A percentile compares a stretch with the other conserved stretches of the same genome.
These are phyloP conservation scores for Boulengeromyrus knoepffleri DNA, from an alignment of 2,113 vertebrate genomes.

Conservation along the genomic window DNA sequence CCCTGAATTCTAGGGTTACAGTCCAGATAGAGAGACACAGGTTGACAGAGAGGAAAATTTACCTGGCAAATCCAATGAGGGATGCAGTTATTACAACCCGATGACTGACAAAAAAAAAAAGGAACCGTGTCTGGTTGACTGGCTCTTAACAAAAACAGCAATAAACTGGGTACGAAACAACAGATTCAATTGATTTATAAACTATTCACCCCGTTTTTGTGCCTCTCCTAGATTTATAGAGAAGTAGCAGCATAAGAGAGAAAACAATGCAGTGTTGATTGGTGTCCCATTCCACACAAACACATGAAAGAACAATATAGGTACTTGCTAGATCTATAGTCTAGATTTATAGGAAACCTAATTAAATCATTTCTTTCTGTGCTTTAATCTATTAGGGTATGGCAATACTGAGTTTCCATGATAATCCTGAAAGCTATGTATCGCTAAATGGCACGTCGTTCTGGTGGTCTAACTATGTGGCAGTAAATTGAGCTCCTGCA, in stretches of 20 bases:
- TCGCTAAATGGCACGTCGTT: background rate
- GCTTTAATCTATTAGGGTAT: background rate
- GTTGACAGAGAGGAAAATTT: conserved; percentile 19
- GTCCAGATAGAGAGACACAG: conserved; percentile 10
- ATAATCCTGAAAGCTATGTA: conserved; percentile 2
- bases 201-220: background rate
- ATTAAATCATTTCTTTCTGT: background rate
- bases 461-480: background rate
- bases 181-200: conserved; percentile 8
- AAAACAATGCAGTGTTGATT: background rate
- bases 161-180: background rate
- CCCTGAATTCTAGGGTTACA: conserved; percentile 15
- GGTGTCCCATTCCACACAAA: background rate
- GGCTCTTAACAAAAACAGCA: conserved; percentile 5
- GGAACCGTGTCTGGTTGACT: background rate
- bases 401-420: background rate
- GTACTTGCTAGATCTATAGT: background rate
- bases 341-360: conserved; percentile 5
- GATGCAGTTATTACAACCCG: conserved; percentile 4
- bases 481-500: background rate
- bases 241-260: background rate
- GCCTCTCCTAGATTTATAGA: background rate
- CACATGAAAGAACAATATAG: conserved; percentile 2
- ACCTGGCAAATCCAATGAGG: conserved; percentile 10
- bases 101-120: conserved; percentile 7